phyloP scores from a whole-genome alignment of 2,797 vertebrate species.

The Pelobates cultripes region DNA sequence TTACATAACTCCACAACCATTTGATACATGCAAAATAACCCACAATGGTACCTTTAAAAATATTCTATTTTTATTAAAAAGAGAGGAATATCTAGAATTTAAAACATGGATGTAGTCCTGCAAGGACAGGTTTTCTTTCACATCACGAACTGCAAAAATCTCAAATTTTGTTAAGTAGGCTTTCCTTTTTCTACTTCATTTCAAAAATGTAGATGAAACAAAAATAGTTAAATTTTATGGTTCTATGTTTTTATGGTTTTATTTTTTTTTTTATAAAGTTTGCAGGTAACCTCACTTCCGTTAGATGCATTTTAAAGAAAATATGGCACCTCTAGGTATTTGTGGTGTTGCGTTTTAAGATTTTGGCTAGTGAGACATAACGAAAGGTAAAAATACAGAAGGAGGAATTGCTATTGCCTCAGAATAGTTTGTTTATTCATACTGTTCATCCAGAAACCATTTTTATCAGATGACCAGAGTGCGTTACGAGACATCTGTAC shows the following conservation, averaged over 20 bases:
- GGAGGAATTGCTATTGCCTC: constrained; percentile 15
- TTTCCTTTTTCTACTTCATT: not conserved
- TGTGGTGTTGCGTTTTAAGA: constrained; percentile 50
- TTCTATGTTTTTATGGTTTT: too few relatives aligned
- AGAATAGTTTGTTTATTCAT: constrained; percentile 35
- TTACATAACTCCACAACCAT: too few relatives aligned
- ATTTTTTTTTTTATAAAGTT: constrained; percentile 15
- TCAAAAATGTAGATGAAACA: not conserved
- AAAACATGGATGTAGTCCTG: too few relatives aligned
- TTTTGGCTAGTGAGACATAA: constrained; percentile 31
- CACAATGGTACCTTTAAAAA: too few relatives aligned
- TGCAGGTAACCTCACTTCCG: not conserved
- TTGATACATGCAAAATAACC: too few relatives aligned
- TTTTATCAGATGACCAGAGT: too few relatives aligned
- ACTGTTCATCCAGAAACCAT: not conserved
- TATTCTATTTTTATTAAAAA: too few relatives aligned
- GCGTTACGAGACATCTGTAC: too few relatives aligned
- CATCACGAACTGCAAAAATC: not conserved
- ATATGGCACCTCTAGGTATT: not conserved
- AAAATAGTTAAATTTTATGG: too few relatives aligned
- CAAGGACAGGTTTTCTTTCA: too few relatives aligned
- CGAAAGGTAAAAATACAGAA: constrained; percentile 25
- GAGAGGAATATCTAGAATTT: too few relatives aligned
- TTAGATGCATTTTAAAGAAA: constrained; percentile 36
- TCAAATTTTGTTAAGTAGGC: not conserved